Evolutionary conservation across 2,797 vertebrate species (phyloP).

Genomic region (Pygocentrus nattereri): DNA sequence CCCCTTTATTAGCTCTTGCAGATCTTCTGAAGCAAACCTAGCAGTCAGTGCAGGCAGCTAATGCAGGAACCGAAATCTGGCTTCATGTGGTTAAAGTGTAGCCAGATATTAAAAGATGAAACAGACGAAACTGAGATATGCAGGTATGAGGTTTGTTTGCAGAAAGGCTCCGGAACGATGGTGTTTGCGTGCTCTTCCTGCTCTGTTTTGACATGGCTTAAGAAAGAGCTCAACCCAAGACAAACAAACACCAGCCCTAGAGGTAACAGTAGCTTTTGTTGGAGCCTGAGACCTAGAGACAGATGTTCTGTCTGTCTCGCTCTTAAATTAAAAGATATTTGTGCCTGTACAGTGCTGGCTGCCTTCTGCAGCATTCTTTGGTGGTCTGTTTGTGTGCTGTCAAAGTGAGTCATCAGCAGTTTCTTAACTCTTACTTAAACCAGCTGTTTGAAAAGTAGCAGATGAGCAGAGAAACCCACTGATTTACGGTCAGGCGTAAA

Average conservation of each 20-base stretch:
- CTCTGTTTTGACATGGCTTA: constrained; percentile 17
- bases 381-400: constrained; percentile 53
- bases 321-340: constrained; percentile 38
- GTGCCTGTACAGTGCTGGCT: constrained; percentile 30
- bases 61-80: background rate
- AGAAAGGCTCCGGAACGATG: background rate
- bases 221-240: constrained; percentile 1
- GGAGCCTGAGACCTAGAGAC: constrained; percentile 17
- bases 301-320: constrained; percentile 20
- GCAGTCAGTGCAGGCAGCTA: background rate
- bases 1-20: no score
- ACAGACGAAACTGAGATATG: background rate
- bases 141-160: constrained; percentile 18
- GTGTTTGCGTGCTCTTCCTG: constrained; percentile 13
- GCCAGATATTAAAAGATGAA: background rate
- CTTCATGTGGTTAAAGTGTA: background rate
- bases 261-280: constrained; percentile 21
- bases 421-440: constrained; percentile 58
- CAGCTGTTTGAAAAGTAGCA: constrained; percentile 58
- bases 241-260: constrained; percentile 8
- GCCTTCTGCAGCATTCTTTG: constrained; percentile 44
- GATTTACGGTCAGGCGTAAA: constrained; percentile 57
- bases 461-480: constrained; percentile 37
- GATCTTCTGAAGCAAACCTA: no score
- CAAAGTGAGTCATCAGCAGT: constrained; percentile 56